Evolutionary conservation across 1,140 invertebrate genomes (phyloP).

Genomic region (Sarcophaga bullata): DNA sequence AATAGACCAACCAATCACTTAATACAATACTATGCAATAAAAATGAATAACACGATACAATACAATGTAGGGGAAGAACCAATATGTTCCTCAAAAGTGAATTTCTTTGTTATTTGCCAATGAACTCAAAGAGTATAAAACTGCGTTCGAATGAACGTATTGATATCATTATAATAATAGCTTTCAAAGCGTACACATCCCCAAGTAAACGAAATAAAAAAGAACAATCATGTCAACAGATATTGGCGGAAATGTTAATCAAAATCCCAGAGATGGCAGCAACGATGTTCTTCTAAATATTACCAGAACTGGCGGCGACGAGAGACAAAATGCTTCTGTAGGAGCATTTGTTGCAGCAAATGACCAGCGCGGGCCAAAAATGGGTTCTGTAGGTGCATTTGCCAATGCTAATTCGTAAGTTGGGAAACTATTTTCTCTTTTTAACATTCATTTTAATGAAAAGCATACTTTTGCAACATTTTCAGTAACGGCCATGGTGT

Average conservation of each 20-base stretch:
- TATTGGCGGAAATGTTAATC: not conserved
- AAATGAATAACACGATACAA: no score
- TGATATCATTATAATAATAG: not conserved
- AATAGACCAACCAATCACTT: no score
- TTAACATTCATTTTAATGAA: not conserved
- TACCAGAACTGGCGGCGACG: conserved; percentile 46
- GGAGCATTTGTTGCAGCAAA: conserved; percentile 52
- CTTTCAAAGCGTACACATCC: not conserved
- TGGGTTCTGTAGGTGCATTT: conserved; percentile 53
- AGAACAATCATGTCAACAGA: not conserved
- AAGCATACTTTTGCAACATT: not conserved
- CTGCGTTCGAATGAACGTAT: not conserved
- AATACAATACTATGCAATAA: no score
- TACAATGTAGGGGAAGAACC: no score
- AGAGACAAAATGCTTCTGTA: conserved; percentile 45
- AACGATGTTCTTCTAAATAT: conserved; percentile 44
- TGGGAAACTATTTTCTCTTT: not conserved
- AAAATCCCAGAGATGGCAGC: conserved; percentile 45
- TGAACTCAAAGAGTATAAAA: not conserved
- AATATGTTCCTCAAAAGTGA: no score
- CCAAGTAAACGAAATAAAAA: not conserved
- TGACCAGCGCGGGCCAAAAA: conserved; percentile 32
- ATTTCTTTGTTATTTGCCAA: no score
- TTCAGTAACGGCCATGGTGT: conserved; percentile 48
- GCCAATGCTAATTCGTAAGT: conserved; percentile 54